Evolutionary conservation across 2,797 vertebrate species (phyloP).

Genomic region (Geotrypetes seraphini): DNA sequence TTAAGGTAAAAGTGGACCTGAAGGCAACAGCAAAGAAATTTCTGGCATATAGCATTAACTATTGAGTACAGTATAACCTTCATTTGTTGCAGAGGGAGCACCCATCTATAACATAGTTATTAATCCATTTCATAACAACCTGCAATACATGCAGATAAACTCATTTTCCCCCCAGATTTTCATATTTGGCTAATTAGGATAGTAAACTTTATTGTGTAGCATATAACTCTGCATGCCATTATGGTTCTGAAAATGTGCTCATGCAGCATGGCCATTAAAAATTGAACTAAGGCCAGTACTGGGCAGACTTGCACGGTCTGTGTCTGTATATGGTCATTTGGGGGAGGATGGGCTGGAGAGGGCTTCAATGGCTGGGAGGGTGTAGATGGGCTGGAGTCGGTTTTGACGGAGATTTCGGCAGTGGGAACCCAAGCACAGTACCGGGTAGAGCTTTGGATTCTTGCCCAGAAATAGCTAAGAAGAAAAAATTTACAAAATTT

Average conservation of each 20-base stretch:
- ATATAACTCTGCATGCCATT: constrained; percentile 8
- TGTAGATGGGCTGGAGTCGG: too few species aligned
- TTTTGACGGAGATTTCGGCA: too few species aligned
- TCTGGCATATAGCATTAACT: background rate
- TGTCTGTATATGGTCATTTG: too few species aligned
- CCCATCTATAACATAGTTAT: constrained; percentile 31
- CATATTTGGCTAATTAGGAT: constrained; percentile 53
- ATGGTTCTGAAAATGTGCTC: constrained; percentile 17
- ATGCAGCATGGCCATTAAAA: constrained; percentile 33
- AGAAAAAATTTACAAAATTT: too few species aligned
- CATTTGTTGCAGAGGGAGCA: constrained; percentile 27
- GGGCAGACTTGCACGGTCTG: too few species aligned
- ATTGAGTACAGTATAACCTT: constrained; percentile 5
- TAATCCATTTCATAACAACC: constrained; percentile 39
- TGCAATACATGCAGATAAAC: constrained; percentile 37
- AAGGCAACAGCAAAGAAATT: background rate
- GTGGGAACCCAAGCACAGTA: too few species aligned
- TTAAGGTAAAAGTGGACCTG: too few species aligned
- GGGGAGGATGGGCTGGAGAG: too few species aligned
- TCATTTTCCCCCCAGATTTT: constrained; percentile 29
- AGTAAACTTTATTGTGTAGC: constrained; percentile 40
- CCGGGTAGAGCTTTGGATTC: too few species aligned
- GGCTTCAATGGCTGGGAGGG: too few species aligned
- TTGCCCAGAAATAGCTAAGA: too few species aligned
- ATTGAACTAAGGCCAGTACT: too few species aligned